A percentile compares a stretch with the other conserved stretches of the same genome.
phyloP scores from a whole-genome alignment of 2,797 vertebrate species.

The Parauchenoglanis ngamensis region DNA sequence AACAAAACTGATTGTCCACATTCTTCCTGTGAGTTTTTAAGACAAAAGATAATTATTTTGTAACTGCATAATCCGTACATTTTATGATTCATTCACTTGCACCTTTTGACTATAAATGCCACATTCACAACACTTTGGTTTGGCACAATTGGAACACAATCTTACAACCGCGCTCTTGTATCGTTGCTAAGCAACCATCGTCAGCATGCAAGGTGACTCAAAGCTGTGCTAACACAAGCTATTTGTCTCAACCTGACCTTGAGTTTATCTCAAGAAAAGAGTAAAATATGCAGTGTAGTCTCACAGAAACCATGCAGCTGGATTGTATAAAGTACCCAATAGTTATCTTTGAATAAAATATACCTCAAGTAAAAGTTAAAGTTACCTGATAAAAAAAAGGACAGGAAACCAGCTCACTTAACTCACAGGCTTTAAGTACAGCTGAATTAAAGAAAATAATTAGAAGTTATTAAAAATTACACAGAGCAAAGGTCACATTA shows the following conservation, averaged over 20 bases:
- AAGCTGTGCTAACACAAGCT: slow-evolving; percentile 18
- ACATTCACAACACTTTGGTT: slow-evolving; percentile 18
- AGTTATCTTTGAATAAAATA: background rate
- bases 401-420: background rate
- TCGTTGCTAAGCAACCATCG: slow-evolving; percentile 26
- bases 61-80: background rate
- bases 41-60: slow-evolving; percentile 1
- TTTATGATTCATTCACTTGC: slow-evolving; percentile 22
- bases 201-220: slow-evolving; percentile 22
- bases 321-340: background rate
- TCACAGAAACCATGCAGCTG: background rate
- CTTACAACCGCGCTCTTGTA: slow-evolving; percentile 13
- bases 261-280: slow-evolving; percentile 13
- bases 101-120: slow-evolving; percentile 26
- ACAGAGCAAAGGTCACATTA: background rate
- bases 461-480: background rate
- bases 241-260: slow-evolving; percentile 24
- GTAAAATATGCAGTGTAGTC: slow-evolving; percentile 8
- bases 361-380: slow-evolving; percentile 10
- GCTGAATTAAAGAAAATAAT: background rate
- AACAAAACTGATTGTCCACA: background rate
- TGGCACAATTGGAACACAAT: slow-evolving; percentile 12
- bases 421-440: background rate
- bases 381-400: background rate
- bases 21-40: background rate